A percentile compares a stretch with the other conserved stretches of the same genome.
These are phyloP conservation scores for Scortum barcoo DNA, from an alignment of 2,113 vertebrate genomes.

Conservation along the genomic window DNA sequence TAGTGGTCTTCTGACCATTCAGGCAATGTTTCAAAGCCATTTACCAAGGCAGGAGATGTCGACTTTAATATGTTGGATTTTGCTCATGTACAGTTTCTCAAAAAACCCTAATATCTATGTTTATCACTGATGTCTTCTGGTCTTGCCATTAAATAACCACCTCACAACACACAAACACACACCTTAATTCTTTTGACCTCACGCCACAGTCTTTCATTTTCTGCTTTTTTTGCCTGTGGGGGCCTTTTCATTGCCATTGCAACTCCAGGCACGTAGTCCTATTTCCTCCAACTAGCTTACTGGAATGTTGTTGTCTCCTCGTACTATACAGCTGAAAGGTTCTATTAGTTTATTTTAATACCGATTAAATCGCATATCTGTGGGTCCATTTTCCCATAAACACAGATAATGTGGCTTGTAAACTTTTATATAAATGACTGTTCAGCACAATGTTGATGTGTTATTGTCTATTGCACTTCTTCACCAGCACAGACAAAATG, in stretches of 20 bases:
- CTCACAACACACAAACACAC: background rate
- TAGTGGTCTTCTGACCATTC: background rate
- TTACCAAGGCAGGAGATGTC: slow-evolving; percentile 6
- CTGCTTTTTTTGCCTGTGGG: background rate
- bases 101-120: background rate
- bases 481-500: slow-evolving; percentile 43
- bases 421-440: slow-evolving; percentile 53
- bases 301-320: slow-evolving; percentile 43
- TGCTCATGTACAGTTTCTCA: background rate
- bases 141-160: slow-evolving; percentile 9
- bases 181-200: slow-evolving; percentile 4
- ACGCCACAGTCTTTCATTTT: background rate
- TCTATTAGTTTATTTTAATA: slow-evolving; percentile 76
- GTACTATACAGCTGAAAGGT: slow-evolving; percentile 51
- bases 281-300: slow-evolving; percentile 60
- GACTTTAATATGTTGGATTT: slow-evolving; percentile 1
- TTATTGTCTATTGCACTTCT: slow-evolving; percentile 32
- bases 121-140: background rate
- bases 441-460: slow-evolving; percentile 60
- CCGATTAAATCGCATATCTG: slow-evolving; percentile 75
- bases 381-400: slow-evolving; percentile 70
- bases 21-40: slow-evolving; percentile 7
- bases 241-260: slow-evolving; percentile 40
- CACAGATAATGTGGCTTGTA: slow-evolving; percentile 65
- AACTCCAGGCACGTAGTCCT: slow-evolving; percentile 65